Percentiles rank a stretch among this genome's conserved stretches.
Conservation (phyloP, 2,888 invertebrate species). For the Lathronympha strigana region DNA sequence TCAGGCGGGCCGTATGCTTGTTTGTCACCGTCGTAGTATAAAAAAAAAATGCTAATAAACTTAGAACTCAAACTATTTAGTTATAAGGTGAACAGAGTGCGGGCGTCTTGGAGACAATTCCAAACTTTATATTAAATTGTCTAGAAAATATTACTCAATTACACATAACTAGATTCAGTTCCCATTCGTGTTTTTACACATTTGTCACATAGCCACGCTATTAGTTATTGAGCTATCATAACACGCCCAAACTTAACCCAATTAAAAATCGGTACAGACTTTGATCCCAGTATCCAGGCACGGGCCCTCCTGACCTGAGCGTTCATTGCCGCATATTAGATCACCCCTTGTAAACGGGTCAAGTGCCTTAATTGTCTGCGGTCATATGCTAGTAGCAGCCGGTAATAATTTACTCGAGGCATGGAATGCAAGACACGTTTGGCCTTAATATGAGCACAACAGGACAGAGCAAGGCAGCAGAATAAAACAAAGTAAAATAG, state of each 20-base stretch:
- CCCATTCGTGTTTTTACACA: too few species aligned
- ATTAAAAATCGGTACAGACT: slow-evolving; percentile 8
- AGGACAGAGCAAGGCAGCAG: neutral
- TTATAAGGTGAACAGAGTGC: too few species aligned
- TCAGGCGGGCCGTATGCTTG: too few species aligned
- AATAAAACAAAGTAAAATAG: too few species aligned
- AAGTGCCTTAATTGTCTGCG: slow-evolving; percentile 72
- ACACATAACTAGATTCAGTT: too few species aligned
- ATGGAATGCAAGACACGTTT: slow-evolving; percentile 8
- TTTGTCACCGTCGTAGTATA: too few species aligned
- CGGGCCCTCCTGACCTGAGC: slow-evolving; percentile 24
- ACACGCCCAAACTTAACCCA: slow-evolving; percentile 3
- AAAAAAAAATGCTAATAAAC: too few species aligned
- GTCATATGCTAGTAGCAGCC: slow-evolving; percentile 44
- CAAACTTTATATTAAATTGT: too few species aligned
- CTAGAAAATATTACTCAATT: too few species aligned
- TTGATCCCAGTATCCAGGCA: slow-evolving; percentile 9
- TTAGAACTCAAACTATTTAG: too few species aligned
- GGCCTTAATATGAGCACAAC: neutral
- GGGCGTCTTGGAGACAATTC: too few species aligned
- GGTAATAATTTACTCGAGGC: slow-evolving; percentile 28
- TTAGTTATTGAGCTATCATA: neutral
- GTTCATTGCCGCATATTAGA: slow-evolving; percentile 61
- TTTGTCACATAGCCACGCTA: too few species aligned
- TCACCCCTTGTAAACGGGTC: slow-evolving; percentile 62